phyloP scores from a whole-genome alignment of 1,140 invertebrate species.

The Pseudobourletiella spinata region DNA sequence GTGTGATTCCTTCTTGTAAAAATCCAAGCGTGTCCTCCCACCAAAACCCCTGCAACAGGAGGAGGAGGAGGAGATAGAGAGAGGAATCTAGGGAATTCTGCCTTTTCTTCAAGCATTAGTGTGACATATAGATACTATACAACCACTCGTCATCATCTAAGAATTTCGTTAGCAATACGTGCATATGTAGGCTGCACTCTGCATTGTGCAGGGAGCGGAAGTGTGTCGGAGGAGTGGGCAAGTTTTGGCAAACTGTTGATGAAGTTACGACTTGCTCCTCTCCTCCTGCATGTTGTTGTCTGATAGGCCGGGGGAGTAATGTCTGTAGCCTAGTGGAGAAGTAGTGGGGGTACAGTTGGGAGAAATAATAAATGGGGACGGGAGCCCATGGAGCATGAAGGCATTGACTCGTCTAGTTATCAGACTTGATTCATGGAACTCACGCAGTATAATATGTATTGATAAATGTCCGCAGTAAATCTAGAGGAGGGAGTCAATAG shows the following conservation, averaged over 20 bases:
- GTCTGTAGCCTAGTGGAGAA: neutral
- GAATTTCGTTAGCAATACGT: no score
- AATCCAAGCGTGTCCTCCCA: no score
- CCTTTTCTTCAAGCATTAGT: no score
- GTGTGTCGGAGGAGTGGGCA: neutral
- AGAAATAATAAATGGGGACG: slow-evolving; percentile 1
- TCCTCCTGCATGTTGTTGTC: neutral
- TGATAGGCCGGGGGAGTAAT: neutral
- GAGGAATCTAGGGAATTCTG: no score
- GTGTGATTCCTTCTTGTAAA: no score
- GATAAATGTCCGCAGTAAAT: slow-evolving; percentile 7
- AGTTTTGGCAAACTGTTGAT: slow-evolving; percentile 10
- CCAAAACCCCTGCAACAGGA: no score
- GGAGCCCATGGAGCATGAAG: slow-evolving; percentile 6
- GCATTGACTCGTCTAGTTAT: slow-evolving; percentile 10
- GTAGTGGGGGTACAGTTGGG: neutral
- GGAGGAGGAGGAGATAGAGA: no score
- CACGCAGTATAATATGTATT: slow-evolving; percentile 5
- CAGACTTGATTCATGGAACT: slow-evolving; percentile 1
- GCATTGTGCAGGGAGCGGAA: neutral
- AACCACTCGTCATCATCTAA: no score
- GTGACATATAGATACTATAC: no score
- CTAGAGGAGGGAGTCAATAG: slow-evolving; percentile 8
- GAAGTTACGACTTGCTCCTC: neutral
- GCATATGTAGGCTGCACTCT: no score